Percentiles rank a stretch among this genome's conserved stretches.
Evolutionary conservation across 1,140 invertebrate species (phyloP).

Genomic region (Acromyrmex heyeri): DNA sequence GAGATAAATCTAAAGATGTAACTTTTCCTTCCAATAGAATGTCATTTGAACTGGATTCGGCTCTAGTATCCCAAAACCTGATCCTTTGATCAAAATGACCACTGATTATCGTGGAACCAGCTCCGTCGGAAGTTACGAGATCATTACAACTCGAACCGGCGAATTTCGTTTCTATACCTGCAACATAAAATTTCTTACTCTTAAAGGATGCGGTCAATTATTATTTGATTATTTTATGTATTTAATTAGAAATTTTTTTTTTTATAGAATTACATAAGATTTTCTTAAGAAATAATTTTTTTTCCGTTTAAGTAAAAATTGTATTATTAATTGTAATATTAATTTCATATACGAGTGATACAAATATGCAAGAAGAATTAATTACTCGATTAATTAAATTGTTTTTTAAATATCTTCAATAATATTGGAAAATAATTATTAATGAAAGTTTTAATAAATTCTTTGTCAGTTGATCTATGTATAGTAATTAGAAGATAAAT

Average conservation of each 20-base stretch:
- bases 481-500: neutral
- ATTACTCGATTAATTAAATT: neutral
- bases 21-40: constrained; percentile 97
- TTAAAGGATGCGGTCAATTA: neutral
- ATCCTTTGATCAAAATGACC: constrained; percentile 99
- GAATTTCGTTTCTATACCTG: constrained; percentile 98
- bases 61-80: constrained; percentile 98
- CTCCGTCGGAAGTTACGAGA: constrained; percentile 94
- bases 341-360: constrained; percentile 9
- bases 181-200: constrained; percentile 71
- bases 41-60: constrained; percentile 92
- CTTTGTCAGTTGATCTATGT: neutral
- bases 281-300: neutral
- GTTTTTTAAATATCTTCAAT: neutral
- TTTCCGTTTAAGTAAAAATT: neutral
- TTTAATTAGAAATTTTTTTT: neutral
- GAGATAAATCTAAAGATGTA: constrained; percentile 97
- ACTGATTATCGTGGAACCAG: constrained; percentile 97
- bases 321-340: neutral
- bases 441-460: constrained; percentile 6
- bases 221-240: neutral
- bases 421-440: neutral
- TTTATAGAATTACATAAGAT: neutral
- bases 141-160: constrained; percentile 99
- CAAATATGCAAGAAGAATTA: constrained; percentile 15